Evolutionary conservation across 2,113 vertebrate genomes (phyloP).

Genomic region (Aegotheles bennettii): DNA sequence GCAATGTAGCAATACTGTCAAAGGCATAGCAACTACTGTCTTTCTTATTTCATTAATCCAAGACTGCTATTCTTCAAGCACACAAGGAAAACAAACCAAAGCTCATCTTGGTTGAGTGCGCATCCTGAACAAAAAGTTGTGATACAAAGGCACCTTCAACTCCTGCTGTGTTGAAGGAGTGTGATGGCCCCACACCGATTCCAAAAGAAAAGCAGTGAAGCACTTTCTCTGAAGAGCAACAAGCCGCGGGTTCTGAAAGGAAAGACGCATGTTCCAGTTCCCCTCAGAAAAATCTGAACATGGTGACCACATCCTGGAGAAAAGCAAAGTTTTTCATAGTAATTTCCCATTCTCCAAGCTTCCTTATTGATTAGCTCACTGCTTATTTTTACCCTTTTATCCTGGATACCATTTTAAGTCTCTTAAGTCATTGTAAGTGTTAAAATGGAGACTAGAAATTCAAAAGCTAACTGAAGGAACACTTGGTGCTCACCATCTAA

Average conservation of each 20-base stretch:
- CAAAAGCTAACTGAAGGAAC: background rate
- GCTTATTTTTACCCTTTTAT: background rate
- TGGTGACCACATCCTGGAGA: background rate
- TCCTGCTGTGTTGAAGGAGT: background rate
- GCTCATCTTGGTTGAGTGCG: background rate
- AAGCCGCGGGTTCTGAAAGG: background rate
- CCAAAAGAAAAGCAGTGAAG: slow-evolving; percentile 2
- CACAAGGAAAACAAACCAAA: background rate
- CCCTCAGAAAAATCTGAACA: background rate
- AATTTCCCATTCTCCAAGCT: background rate
- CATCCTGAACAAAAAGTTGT: slow-evolving; percentile 3
- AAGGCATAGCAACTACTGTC: background rate
- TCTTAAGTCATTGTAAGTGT: background rate
- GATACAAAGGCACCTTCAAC: slow-evolving; percentile 35
- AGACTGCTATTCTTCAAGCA: background rate
- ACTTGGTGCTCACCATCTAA: background rate
- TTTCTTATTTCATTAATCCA: background rate
- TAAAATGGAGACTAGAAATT: background rate
- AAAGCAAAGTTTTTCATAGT: background rate
- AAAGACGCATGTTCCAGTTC: background rate
- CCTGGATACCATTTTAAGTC: background rate
- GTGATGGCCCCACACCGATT: background rate
- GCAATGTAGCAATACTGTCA: background rate
- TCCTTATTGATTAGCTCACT: background rate
- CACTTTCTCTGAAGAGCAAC: background rate